These are phyloP conservation scores for Coregonus ussuriensis DNA, from an alignment of 2,797 vertebrate genomes.

Conservation along the genomic window DNA sequence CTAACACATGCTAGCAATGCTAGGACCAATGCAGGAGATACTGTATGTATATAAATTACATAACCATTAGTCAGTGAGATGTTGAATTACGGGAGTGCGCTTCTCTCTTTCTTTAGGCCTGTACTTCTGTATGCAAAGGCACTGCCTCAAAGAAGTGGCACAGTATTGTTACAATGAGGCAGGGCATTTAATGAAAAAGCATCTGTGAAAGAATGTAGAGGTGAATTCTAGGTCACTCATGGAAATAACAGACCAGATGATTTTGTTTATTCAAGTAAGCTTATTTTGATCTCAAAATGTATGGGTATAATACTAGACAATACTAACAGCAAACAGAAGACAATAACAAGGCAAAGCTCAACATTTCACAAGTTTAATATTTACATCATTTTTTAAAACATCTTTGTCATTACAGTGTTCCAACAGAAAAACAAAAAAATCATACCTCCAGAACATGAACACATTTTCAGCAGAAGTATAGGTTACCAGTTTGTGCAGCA, in stretches of 20 bases:
- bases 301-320: neutral
- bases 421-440: conserved; percentile 26
- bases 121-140: neutral
- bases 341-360: neutral
- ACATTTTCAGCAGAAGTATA: conserved; percentile 46
- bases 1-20: conserved; percentile 40
- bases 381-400: conserved; percentile 43
- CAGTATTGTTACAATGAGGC: neutral
- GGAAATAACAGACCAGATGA: neutral
- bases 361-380: conserved; percentile 55
- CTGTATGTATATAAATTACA: neutral
- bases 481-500: neutral
- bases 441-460: conserved; percentile 22
- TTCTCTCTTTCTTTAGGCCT: neutral
- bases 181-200: conserved; percentile 25
- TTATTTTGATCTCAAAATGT: neutral
- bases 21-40: conserved; percentile 18
- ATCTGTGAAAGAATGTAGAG: conserved; percentile 35
- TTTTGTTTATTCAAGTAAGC: neutral
- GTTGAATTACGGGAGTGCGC: neutral
- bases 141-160: neutral
- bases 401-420: conserved; percentile 23
- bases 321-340: neutral
- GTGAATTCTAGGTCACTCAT: neutral
- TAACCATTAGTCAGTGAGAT: conserved; percentile 18